Evolutionary conservation across 2,797 vertebrate genomes (phyloP), one percentile per base, ranked within the genome.

Genomic region (Telmatherina bonti): DNA sequence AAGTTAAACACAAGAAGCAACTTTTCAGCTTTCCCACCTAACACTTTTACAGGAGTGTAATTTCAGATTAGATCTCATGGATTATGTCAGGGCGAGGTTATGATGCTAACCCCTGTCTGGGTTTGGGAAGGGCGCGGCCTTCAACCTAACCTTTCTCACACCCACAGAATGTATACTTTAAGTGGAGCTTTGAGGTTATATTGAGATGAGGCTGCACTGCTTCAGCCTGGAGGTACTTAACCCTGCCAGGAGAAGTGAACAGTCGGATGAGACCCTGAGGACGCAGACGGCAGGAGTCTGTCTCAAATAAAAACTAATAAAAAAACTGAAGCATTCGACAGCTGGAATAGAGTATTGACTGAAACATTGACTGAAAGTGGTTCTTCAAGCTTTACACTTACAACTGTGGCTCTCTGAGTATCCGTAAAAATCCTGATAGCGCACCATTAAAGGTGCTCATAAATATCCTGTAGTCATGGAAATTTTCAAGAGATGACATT

Each of bases 101-200:
- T 24, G 9, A 60, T 41, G 54, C 18, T 66, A 52, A 71, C 64
- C 53, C 7, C 5, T 7, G 24, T 69, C 60, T 78, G 67, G 59
- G 68, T 70, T 78, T 31, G 30, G 47, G 20, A 29, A 67, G 69
- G 77, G 65, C 4, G 12, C 4, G 29, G 26, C 72, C 67, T 70
- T 41, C 8, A 38, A 43, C 29, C 63, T 49, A 29, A 79, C 81
- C 77, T 65, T 58, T 58, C 60, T 74, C 69, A 61, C 63, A 65
- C 31, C 61, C 63, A 36, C 59, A 61, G 62, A 43, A 61, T 45
- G 64, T 41, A 53, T 58, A 30, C 38, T 78, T 66, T 31, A 77
- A 78, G 33, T 54, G 53, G 62, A 71, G 56, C 67, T 30, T 13
- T 45, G 36, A 41, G 70, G 60, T 64, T 71, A 73, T 56, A 76